Conservation (phyloP, 1,140 invertebrate genomes). For the Drosophila malerkotliana region DNA sequence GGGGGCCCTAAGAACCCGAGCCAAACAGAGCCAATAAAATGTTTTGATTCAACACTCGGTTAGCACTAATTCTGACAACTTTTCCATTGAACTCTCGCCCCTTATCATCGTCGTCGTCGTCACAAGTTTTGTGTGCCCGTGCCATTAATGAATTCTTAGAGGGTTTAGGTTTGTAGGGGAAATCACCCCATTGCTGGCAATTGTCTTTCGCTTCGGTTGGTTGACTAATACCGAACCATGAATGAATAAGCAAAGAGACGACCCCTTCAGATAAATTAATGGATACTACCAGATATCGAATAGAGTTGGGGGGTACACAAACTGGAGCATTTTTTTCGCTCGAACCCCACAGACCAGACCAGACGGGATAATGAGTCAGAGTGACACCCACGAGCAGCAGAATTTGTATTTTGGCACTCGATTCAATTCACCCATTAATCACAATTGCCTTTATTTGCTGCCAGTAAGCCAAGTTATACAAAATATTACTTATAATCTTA, state of each 20-base stretch:
- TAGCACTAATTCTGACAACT: conserved; percentile 40
- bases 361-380: not conserved
- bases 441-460: not conserved
- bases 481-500: not conserved
- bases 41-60: conserved; percentile 45
- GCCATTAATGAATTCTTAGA: conserved; percentile 25
- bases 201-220: conserved; percentile 28
- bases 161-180: conserved; percentile 25
- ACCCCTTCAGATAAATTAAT: not conserved
- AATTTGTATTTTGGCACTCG: not conserved
- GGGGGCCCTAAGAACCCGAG: not conserved
- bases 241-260: conserved; percentile 40
- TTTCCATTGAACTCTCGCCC: conserved; percentile 44
- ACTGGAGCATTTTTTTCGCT: not conserved
- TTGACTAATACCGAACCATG: conserved; percentile 46
- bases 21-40: not conserved
- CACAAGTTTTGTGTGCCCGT: conserved; percentile 4
- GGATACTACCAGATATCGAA: not conserved
- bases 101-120: conserved; percentile 34
- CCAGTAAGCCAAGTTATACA: not conserved
- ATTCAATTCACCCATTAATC: not conserved
- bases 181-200: conserved; percentile 28
- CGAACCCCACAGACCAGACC: not conserved
- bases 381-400: no score
- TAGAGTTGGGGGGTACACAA: not conserved